Evolutionary conservation across 2,113 vertebrate genomes (phyloP), one percentile per base, ranked within the genome.

Genomic region (Trinectes maculatus): DNA sequence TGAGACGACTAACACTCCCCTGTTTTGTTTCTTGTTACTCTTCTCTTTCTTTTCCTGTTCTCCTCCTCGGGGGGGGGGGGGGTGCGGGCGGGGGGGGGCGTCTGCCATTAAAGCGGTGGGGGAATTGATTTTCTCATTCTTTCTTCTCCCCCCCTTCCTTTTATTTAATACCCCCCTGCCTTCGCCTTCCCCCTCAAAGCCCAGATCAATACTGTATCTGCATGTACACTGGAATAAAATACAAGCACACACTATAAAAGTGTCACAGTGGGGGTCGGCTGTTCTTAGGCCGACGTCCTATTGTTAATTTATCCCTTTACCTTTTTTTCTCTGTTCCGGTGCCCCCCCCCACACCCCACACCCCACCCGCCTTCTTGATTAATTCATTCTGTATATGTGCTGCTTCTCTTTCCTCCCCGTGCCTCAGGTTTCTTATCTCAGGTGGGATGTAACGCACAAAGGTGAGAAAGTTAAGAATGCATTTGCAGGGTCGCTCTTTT

Each of bases 401-500:
- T 39, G 52, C 19, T 31, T 28, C 48, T 59, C 40, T 52, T 44
- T 73, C 42, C 56, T 9, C 9, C n/a, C n/a, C n/a, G n/a, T n/a
- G 29, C 71, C 24, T 2, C 51, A 55, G 52, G 28, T 18, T 18
- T 34, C 70, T 59, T 55, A 62, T 53, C 16, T 5, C 43, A 37
- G 67, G n/a, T 36, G 73, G 71, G 55, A 68, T 73, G 63, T 89
- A 84, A 88, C 84, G 86, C 62, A 56, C 49, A 74, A 65, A 79
- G 83, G 87, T 87, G 76, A 85, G 54, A 82, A 76, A 79, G 82
- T 85, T 82, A 80, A 87, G 80, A 87, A 89, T 83, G 71, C 83
- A 85, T 89, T 89, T 74, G 85, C 49, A 25, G 49, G 63, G 42
- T 37, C 42, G 40, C 43, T 65, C 68, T 59, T 66, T n/a, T n/a